Evolutionary conservation across 2,797 vertebrate species (phyloP).

Genomic region (Ctenopoma kingsleyae): DNA sequence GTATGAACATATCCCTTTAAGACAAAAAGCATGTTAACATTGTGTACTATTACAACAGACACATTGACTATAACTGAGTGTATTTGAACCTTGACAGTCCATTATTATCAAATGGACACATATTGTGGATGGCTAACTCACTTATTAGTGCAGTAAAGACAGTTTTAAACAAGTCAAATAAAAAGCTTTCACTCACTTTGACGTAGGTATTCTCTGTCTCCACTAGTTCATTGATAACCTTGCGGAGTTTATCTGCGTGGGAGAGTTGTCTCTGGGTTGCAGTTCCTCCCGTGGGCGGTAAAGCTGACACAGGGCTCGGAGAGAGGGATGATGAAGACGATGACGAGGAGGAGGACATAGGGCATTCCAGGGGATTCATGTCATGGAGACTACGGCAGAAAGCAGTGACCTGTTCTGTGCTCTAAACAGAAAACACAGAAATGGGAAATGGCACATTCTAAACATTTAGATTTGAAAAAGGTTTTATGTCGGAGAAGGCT

Average conservation of each 20-base stretch:
- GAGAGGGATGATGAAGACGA: slow-evolving; percentile 84
- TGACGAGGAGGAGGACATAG: slow-evolving; percentile 76
- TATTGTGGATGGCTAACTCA: too few species aligned
- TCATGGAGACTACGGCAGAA: slow-evolving; percentile 93
- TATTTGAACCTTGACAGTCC: background rate
- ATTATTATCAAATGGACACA: background rate
- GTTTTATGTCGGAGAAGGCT: background rate
- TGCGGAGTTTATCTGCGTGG: slow-evolving; percentile 95
- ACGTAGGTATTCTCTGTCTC: slow-evolving; percentile 98
- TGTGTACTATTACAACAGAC: background rate
- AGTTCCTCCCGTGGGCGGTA: slow-evolving; percentile 76
- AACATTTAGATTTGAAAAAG: background rate
- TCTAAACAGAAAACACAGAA: slow-evolving; percentile 75
- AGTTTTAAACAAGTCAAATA: background rate
- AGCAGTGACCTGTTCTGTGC: slow-evolving; percentile 89
- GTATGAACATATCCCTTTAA: slow-evolving; percentile 17
- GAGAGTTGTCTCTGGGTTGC: slow-evolving; percentile 91
- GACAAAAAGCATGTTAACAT: background rate
- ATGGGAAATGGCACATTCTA: background rate
- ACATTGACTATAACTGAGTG: background rate
- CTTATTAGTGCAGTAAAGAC: background rate
- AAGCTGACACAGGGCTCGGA: slow-evolving; percentile 87
- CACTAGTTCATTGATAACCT: slow-evolving; percentile 96
- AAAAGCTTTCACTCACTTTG: slow-evolving; percentile 83
- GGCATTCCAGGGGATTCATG: slow-evolving; percentile 88